phyloP scores from a whole-genome alignment of 2,797 vertebrate species.

The Poeciliopsis paucimaculata region DNA sequence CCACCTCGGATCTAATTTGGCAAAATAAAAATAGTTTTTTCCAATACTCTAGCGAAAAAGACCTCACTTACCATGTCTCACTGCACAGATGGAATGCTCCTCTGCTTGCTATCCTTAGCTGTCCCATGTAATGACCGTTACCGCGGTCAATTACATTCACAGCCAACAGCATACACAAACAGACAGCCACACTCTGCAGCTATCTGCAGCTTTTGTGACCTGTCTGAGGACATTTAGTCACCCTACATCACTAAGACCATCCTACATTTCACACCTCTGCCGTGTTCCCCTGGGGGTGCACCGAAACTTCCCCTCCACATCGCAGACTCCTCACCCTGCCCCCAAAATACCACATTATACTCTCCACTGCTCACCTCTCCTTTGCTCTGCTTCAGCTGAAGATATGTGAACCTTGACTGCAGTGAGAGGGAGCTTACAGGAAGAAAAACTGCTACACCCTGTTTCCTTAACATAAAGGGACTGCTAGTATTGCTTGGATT shows the following conservation, averaged over 20 bases:
- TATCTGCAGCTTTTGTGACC: slow-evolving; percentile 53
- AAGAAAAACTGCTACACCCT: slow-evolving; percentile 30
- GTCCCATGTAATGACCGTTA: slow-evolving; percentile 56
- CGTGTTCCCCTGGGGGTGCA: slow-evolving; percentile 56
- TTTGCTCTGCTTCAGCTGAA: slow-evolving; percentile 37
- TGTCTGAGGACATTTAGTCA: slow-evolving; percentile 59
- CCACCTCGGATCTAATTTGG: slow-evolving; percentile 8
- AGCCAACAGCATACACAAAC: slow-evolving; percentile 33
- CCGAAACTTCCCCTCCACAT: slow-evolving; percentile 59
- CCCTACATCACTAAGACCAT: slow-evolving; percentile 44
- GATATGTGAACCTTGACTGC: slow-evolving; percentile 62
- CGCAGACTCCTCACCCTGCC: slow-evolving; percentile 44
- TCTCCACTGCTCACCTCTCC: slow-evolving; percentile 49
- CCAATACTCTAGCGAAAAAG: slow-evolving; percentile 13
- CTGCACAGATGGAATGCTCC: slow-evolving; percentile 27
- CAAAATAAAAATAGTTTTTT: slow-evolving; percentile 2
- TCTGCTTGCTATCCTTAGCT: slow-evolving; percentile 33
- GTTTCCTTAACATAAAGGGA: slow-evolving; percentile 33
- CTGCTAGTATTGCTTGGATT: slow-evolving; percentile 20
- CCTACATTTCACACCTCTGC: slow-evolving; percentile 73
- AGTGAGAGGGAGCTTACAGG: slow-evolving; percentile 40
- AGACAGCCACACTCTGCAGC: slow-evolving; percentile 8
- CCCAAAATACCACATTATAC: slow-evolving; percentile 44
- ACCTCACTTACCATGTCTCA: slow-evolving; percentile 53
- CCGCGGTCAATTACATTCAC: slow-evolving; percentile 46